phyloP scores from a whole-genome alignment of 2,113 vertebrate genomes.

The Cromileptes altivelis region DNA sequence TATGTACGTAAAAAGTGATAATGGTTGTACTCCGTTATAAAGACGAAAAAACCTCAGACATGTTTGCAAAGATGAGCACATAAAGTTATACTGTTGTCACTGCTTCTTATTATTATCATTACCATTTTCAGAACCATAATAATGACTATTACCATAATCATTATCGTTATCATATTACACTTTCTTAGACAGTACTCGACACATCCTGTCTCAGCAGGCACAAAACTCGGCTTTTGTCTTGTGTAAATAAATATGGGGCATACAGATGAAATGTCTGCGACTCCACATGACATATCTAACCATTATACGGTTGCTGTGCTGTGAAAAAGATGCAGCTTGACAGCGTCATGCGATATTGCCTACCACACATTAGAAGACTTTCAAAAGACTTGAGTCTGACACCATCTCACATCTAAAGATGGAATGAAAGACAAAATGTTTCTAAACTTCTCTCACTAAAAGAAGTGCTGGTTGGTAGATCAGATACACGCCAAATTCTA shows the following conservation, averaged over 20 bases:
- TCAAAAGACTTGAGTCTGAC: too few species aligned
- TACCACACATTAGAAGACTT: too few species aligned
- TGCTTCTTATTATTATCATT: slow-evolving; percentile 1
- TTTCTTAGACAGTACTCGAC: not conserved
- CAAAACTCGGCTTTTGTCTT: not conserved
- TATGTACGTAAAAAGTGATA: not conserved
- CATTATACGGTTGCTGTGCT: not conserved
- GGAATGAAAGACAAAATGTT: too few species aligned
- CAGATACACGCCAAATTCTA: too few species aligned
- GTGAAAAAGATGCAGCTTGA: not conserved
- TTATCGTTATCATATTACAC: not conserved
- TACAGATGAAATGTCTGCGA: not conserved
- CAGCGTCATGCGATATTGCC: not conserved
- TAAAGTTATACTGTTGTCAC: not conserved
- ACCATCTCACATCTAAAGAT: too few species aligned
- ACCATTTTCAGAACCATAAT: not conserved
- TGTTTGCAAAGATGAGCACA: slow-evolving; percentile 8
- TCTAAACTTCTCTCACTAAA: too few species aligned
- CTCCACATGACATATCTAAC: not conserved
- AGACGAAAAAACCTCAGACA: not conserved
- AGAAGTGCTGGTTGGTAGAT: too few species aligned
- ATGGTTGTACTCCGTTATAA: not conserved
- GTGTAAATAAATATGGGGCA: not conserved
- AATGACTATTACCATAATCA: not conserved
- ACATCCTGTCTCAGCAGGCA: not conserved